These are phyloP conservation scores for Sorex maritimensis DNA, from an alignment of 2,797 vertebrate genomes.

Conservation along the genomic window DNA sequence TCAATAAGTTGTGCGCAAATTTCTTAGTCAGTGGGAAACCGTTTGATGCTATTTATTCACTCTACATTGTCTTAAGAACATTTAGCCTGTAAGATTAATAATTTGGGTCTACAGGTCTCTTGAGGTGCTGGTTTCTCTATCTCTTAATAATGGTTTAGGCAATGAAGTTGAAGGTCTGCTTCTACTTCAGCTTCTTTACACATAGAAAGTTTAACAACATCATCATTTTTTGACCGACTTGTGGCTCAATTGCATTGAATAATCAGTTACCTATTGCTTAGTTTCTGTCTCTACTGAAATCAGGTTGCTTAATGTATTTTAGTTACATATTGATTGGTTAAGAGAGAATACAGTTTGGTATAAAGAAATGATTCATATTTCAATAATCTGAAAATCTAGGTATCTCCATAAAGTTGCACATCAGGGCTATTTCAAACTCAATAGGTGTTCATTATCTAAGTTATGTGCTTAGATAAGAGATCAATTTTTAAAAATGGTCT, in stretches of 20 bases:
- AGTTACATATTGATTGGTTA: slow-evolving; percentile 3
- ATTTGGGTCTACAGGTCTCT: background rate
- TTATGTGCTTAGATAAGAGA: slow-evolving; percentile 22
- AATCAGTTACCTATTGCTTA: background rate
- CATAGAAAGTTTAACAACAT: background rate
- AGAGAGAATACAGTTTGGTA: slow-evolving; percentile 48
- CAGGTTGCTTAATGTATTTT: background rate
- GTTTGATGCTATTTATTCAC: slow-evolving; percentile 62
- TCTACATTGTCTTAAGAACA: slow-evolving; percentile 60
- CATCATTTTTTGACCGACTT: slow-evolving; percentile 15
- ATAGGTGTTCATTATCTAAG: slow-evolving; percentile 74
- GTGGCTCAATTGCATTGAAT: background rate
- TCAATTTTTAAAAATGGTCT: slow-evolving; percentile 36
- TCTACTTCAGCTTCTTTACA: background rate
- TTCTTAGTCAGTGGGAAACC: slow-evolving; percentile 66
- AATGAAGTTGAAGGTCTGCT: slow-evolving; percentile 57
- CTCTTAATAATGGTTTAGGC: slow-evolving; percentile 14
- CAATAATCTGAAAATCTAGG: slow-evolving; percentile 45
- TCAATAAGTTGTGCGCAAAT: background rate
- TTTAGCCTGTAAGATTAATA: slow-evolving; percentile 52
- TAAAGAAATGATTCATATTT: slow-evolving; percentile 62
- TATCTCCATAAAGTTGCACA: background rate
- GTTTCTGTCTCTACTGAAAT: slow-evolving; percentile 6
- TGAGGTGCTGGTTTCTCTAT: slow-evolving; percentile 19
- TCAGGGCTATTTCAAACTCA: slow-evolving; percentile 9